Base-by-base conservation (phyloP, 2,888 invertebrate genomes). In the Brachypalpus laphriformis region DNA sequence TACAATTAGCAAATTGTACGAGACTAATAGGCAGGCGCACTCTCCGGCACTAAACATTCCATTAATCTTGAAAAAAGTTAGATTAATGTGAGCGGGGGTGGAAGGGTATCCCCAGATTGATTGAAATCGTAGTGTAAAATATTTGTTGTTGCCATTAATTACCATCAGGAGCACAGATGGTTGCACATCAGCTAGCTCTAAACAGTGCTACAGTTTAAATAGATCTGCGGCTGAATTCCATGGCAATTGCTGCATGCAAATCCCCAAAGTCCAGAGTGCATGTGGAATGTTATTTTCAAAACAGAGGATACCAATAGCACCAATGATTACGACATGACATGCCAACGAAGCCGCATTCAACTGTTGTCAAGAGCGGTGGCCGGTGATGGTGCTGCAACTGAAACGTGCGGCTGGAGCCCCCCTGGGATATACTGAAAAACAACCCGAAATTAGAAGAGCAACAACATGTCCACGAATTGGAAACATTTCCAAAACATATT, bases 401-500 rank as follows among this genome's bases (percentile, higher is more conserved):
- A 68, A 75, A 70, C 80, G 68, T 83, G 57, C 8, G 34, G 51
- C 72, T 31, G 47, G 40, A 66, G 28, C 45, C 76, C 85, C 81
- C 70, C 63, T 42, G 81, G 81, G 76, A 85, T 47, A n/a, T n/a
- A 71, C 66, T 56, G 65, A 70, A 65, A 65, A 83, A 80, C 47
- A 80, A 61, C 57, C 34, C 81, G 57, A 75, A 81, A 76, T 81
- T 81, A 85, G 71, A 71, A 59, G 76, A 85, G 65, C 81, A 71
- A 81, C 71, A 81, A 81, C 81, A 59, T 81, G 85, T 81, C 81
- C 75, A 76, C 81, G 85, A 81, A 76, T 85, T 71, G 85, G 81
- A 81, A 81, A 85, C 85, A 85, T 85, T 81, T 85, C 71, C 85
- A 81, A 28, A 85, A 71, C 75, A 85, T 54, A 76, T 85, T 80